Percentiles rank a stretch among this genome's conserved stretches.
Conservation (phyloP, 2,888 invertebrate species). For the Papilio demoleus region DNA sequence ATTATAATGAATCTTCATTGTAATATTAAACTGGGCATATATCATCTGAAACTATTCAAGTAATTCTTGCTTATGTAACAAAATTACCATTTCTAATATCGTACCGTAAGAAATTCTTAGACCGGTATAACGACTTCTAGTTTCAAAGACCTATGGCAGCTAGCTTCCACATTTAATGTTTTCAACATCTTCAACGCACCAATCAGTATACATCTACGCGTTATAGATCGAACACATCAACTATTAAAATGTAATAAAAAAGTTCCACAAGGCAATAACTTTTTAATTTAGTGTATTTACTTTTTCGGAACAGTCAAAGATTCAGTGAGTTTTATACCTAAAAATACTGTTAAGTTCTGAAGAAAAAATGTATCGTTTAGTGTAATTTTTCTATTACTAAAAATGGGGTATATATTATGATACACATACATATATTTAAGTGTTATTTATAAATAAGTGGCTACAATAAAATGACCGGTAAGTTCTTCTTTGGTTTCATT, state of each 20-base stretch:
- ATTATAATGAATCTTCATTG: too few relatives aligned
- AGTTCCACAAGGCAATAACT: neutral
- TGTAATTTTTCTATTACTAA: neutral
- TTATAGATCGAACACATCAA: conserved; percentile 20
- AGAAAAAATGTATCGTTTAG: neutral
- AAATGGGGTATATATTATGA: neutral
- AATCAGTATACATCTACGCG: conserved; percentile 46
- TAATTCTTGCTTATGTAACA: neutral
- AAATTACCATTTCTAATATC: conserved; percentile 1
- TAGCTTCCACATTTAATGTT: conserved; percentile 27
- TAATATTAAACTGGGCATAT: too few relatives aligned
- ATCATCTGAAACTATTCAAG: neutral
- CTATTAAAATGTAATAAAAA: neutral
- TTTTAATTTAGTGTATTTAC: neutral
- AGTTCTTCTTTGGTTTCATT: neutral
- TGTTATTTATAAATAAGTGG: neutral
- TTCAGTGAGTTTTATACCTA: neutral
- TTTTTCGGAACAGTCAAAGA: neutral
- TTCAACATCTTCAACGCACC: conserved; percentile 27
- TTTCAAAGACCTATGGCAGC: conserved; percentile 16
- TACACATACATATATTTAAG: neutral
- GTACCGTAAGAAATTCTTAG: conserved; percentile 4
- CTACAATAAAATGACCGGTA: neutral
- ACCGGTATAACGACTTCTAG: conserved; percentile 36
- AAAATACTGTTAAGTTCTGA: too few relatives aligned